Base-by-base conservation (phyloP, 2,888 invertebrate genomes). In the Rapana venosa region DNA sequence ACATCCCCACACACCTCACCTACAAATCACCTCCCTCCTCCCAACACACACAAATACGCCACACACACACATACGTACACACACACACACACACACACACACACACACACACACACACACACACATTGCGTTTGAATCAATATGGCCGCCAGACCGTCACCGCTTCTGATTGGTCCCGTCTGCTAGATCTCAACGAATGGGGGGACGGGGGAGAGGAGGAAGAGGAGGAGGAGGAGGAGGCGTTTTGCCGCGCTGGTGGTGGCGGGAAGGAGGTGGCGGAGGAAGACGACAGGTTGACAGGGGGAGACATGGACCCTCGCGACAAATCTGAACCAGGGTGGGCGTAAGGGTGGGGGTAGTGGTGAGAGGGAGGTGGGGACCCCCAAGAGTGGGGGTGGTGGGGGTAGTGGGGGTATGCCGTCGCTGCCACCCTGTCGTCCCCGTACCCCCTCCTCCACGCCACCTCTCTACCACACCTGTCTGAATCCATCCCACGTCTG, bases 111-210 rank as follows among this genome's bases (percentile, higher is more conserved):
- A 35, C 17, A 79, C 32, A 32, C 79, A 17, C 35, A 35, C 79
- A 79, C 79, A 79, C 35, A 32, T 15, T 20, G 8, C 35, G 26
- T 66, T 22, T 35, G 26, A 5, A 22, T 94, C 92, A 94, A 92
- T 94, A 94, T 89, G 94, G 94, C 77, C 94, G 93, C 94, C 94
- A 94, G 1, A 94, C 94, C 77, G 91, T 92, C 26, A 92, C 91
- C 36, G 92, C 90, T 26, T 92, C 94, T 15, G 91, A 90, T 79
- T 92, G 92, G 15, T 91, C 87, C 66, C 92, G 91, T 15, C 91
- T 90, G 56, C 90, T 90, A 30, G 81, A 47, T 22, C 5, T 83
- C 2, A 26, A 83, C 22, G 81, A 47, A 1, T 22, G 22, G 0
- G 81, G 36, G 4, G 47, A 36, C 5, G 47, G 26, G 22, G 22